A percentile compares a stretch with the other conserved stretches of the same genome.
Evolutionary conservation across 1,140 invertebrate species (phyloP).

Genomic region (Hycleus phaleratus): DNA sequence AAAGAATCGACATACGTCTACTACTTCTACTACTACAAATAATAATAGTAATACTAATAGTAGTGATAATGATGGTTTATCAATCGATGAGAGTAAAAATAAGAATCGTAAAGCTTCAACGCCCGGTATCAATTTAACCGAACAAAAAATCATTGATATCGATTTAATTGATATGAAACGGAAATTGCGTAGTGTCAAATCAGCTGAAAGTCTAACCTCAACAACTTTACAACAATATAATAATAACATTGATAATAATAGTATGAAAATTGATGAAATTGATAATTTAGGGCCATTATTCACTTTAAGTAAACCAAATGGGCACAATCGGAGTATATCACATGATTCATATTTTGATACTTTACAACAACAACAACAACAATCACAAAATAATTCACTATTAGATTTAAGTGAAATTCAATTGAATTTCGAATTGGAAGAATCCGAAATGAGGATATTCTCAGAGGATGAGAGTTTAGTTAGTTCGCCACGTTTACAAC

Average conservation of each 20-base stretch:
- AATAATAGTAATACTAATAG: too few species aligned
- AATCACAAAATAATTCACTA: constrained; percentile 43
- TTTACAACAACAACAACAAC: constrained; percentile 47
- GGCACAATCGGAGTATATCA: constrained; percentile 64
- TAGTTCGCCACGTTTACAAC: constrained; percentile 46
- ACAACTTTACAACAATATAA: constrained; percentile 43
- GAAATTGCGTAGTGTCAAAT: constrained; percentile 59
- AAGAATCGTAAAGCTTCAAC: constrained; percentile 35
- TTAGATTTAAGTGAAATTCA: constrained; percentile 74
- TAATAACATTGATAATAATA: background rate
- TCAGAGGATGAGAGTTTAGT: constrained; percentile 70
- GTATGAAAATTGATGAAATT: constrained; percentile 15
- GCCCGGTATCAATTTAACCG: constrained; percentile 32
- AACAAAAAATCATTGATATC: constrained; percentile 41
- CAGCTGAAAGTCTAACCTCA: constrained; percentile 57
- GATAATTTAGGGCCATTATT: constrained; percentile 43
- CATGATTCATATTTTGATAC: constrained; percentile 90
- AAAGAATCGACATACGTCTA: constrained; percentile 41
- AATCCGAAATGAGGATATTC: constrained; percentile 77
- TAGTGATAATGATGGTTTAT: too few species aligned
- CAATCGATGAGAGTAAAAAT: too few species aligned
- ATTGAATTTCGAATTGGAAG: constrained; percentile 74
- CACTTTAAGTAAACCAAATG: constrained; percentile 42
- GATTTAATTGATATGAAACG: constrained; percentile 41
- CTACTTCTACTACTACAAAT: constrained; percentile 17